Evolutionary conservation across 2,797 vertebrate species (phyloP).

Genomic region (Neopelma chrysocephalum): DNA sequence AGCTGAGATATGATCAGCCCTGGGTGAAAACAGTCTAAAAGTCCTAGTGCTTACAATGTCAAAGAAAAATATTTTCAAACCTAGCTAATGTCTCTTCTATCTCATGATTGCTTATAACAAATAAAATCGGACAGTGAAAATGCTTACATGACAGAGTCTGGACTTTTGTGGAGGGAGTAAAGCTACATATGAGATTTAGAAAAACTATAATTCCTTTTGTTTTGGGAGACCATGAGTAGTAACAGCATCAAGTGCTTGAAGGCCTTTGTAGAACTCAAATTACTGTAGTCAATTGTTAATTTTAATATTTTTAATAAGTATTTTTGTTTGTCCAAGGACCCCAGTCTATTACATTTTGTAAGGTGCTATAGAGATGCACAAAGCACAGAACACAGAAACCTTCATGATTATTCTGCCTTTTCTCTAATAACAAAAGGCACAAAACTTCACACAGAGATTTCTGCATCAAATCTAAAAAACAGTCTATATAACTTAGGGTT

Average conservation of each 20-base stretch:
- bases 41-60: not conserved
- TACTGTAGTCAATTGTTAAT: not conserved
- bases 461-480: not conserved
- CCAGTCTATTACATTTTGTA: not conserved
- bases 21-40: constrained; percentile 33
- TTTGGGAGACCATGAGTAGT: not conserved
- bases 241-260: not conserved
- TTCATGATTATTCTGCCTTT: not conserved
- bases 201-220: not conserved
- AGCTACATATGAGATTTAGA: not conserved
- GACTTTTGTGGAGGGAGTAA: not conserved
- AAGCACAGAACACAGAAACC: not conserved
- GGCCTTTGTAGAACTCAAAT: not conserved
- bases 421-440: not conserved
- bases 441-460: not conserved
- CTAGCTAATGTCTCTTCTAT: constrained; percentile 43
- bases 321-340: not conserved
- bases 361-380: not conserved
- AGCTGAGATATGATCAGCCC: constrained; percentile 2
- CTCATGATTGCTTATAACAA: not conserved
- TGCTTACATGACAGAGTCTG: not conserved
- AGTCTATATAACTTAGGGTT: not conserved
- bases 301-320: not conserved
- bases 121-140: constrained; percentile 6
- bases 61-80: constrained; percentile 48